Conservation (phyloP, 2,888 invertebrate genomes). For the Lumbricus terrestris region DNA sequence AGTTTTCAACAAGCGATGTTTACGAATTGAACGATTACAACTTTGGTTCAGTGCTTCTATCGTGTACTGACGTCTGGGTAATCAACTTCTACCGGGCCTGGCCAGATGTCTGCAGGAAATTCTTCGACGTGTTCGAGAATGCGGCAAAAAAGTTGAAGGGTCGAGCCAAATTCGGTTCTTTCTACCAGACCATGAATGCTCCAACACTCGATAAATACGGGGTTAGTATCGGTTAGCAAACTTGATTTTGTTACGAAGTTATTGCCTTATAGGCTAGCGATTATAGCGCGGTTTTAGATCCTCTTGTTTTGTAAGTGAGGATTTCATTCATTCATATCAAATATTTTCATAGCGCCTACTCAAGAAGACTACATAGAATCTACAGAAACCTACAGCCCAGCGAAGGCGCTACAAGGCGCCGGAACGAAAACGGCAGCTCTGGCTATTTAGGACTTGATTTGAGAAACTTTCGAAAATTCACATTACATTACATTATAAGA, state of each 20-base stretch:
- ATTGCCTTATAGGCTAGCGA: too few species aligned
- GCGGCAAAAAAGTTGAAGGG: not conserved
- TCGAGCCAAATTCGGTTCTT: not conserved
- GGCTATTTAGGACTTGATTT: too few species aligned
- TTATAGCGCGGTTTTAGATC: too few species aligned
- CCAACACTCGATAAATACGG: not conserved
- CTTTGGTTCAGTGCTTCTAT: not conserved
- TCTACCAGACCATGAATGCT: not conserved
- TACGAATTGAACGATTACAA: not conserved
- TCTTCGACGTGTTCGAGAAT: not conserved
- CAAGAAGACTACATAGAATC: too few species aligned
- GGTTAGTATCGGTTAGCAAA: not conserved
- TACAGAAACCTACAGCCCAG: too few species aligned
- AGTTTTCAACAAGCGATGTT: not conserved
- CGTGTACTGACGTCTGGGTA: not conserved
- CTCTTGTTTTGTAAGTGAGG: too few species aligned
- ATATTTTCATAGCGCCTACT: too few species aligned
- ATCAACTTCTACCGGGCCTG: not conserved
- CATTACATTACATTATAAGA: too few species aligned
- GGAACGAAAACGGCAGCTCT: too few species aligned
- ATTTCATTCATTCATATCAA: too few species aligned
- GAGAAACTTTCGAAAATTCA: too few species aligned
- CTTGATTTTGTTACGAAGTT: not conserved
- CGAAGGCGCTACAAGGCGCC: too few species aligned
- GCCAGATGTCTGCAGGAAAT: not conserved